phyloP scores from a whole-genome alignment of 2,797 vertebrate genomes.

The Heliangelus exortis region DNA sequence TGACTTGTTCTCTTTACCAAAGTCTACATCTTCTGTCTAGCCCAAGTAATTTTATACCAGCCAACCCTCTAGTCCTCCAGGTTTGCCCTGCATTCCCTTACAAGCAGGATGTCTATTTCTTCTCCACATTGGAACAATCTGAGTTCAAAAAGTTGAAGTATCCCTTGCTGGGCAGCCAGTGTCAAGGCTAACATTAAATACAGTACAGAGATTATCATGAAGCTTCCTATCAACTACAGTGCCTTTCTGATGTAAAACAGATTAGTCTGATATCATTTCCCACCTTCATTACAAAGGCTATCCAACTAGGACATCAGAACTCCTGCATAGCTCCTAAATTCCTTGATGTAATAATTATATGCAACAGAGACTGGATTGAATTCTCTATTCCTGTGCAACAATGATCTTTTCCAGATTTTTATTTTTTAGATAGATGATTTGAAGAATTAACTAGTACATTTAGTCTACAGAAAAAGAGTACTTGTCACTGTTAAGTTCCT shows the following conservation, averaged over 20 bases:
- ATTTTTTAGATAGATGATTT: background rate
- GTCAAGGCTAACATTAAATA: background rate
- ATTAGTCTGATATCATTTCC: slow-evolving; percentile 27
- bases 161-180: background rate
- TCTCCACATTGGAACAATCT: background rate
- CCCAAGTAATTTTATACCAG: background rate
- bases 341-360: slow-evolving; percentile 1
- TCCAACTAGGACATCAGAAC: background rate
- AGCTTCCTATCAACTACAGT: background rate
- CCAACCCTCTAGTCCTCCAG: background rate
- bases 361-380: slow-evolving; percentile 1
- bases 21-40: background rate
- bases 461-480: background rate
- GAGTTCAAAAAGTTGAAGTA: slow-evolving; percentile 1
- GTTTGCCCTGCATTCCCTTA: background rate
- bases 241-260: slow-evolving; percentile 5
- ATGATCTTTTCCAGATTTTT: background rate
- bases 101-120: background rate
- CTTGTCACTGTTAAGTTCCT: background rate
- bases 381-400: background rate
- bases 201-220: background rate
- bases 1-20: background rate
- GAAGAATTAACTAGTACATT: slow-evolving; percentile 1
- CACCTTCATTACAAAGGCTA: background rate
- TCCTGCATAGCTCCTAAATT: background rate